phyloP scores from a whole-genome alignment of 2,113 vertebrate species.

The Patagioenas fasciata region DNA sequence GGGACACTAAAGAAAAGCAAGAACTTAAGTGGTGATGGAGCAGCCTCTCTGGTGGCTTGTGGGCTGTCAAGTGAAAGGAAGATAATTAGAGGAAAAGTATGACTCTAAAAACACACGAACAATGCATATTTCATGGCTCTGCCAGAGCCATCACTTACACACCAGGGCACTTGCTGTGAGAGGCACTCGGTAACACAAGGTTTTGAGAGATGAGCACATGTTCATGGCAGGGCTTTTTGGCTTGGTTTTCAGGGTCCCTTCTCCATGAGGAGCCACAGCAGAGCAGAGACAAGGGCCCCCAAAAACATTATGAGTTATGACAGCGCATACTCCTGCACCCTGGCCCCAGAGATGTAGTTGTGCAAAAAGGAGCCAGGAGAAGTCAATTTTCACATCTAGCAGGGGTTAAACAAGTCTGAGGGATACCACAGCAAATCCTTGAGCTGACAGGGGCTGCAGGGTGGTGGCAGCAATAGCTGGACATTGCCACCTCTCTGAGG shows the following conservation, averaged over 20 bases:
- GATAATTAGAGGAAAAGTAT: background rate
- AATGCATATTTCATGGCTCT: constrained; percentile 4
- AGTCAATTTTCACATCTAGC: accelerated
- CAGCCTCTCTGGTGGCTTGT: background rate
- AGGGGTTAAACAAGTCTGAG: background rate
- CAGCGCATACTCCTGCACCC: accelerated
- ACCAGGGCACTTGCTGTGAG: background rate
- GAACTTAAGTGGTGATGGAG: background rate
- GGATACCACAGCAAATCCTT: background rate
- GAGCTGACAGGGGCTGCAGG: background rate
- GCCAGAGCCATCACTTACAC: background rate
- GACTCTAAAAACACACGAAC: background rate
- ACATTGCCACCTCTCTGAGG: background rate
- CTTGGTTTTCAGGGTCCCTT: background rate
- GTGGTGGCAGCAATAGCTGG: background rate
- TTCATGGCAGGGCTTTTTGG: background rate
- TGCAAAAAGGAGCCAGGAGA: background rate
- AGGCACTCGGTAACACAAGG: background rate
- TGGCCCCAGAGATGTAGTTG: background rate
- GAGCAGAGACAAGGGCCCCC: background rate
- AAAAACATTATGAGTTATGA: background rate
- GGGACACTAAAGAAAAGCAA: background rate
- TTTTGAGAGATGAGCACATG: background rate
- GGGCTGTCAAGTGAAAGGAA: background rate
- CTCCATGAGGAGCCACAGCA: background rate